Evolutionary conservation across 1,140 invertebrate species (phyloP), one percentile per base, ranked within the genome.

Genomic region (Drosophila setifemur): DNA sequence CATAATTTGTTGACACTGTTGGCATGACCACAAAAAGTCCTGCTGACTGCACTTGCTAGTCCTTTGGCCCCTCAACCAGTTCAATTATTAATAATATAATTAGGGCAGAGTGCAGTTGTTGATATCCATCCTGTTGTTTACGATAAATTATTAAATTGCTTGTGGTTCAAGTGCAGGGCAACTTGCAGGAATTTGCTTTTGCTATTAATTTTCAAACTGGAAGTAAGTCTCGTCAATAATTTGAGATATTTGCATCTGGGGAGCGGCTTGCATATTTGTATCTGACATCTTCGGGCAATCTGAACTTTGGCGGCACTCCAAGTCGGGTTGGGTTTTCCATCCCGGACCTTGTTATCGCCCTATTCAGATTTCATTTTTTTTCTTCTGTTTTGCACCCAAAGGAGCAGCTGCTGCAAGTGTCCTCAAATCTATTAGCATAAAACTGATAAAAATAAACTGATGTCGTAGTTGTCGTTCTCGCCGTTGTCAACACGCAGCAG

Each of bases 391-490:
- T 28, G 12, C 8, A 21, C 12, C 35, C 19, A 26, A 48, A 71
- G 29, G n/a, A 77, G 69, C 79, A 78, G 70, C 78, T 85, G 79
- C 42, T 85, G 61, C 54, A 73, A 73, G 74, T 61, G 54, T 73
- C 43, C 52, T 54, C 40, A 44, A 70, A 78, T 85, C 44, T 82
- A 82, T 82, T 82, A 82, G 78, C 78, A 85, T 82, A 82, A 85
- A 72, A 73, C 79, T 69, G 73, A 82, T 82, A 73, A 83, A 83
- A 82, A 72, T 58, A 66, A 82, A 82, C 79, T 82, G 67, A 73
- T 69, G 57, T 77, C 67, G 78, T 73, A 64, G 60, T 72, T 68
- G 58, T 70, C 47, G 75, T 60, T 75, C 57, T 81, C 72, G 66
- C 53, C 48, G 71, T 55, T 83, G 78, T 83, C 73, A 83, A 82